Conservation (phyloP, 2,113 vertebrate species). For the Coptodon rendalli region DNA sequence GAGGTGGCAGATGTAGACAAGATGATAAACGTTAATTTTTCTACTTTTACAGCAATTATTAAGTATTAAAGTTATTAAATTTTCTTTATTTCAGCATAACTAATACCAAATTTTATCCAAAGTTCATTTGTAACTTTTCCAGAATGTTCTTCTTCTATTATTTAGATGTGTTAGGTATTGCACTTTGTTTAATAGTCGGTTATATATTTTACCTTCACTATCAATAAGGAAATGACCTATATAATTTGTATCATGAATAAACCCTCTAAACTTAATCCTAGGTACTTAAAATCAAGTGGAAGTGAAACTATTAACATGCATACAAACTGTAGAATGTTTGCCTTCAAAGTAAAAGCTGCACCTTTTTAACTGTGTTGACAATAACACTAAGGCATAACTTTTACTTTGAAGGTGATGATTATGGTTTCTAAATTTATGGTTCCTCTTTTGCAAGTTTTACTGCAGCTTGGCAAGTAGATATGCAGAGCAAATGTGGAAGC, state of each 20-base stretch:
- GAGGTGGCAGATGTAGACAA: background rate
- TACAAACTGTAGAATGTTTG: background rate
- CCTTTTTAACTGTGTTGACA: background rate
- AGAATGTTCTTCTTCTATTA: background rate
- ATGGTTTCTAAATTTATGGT: background rate
- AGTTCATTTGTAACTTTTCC: background rate
- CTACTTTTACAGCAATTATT: background rate
- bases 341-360: background rate
- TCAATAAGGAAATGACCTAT: background rate
- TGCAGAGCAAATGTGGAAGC: background rate
- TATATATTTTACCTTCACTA: background rate
- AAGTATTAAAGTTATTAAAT: background rate
- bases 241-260: background rate
- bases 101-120: background rate
- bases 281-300: background rate
- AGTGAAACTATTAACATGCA: background rate
- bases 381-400: background rate
- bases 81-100: background rate
- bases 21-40: background rate
- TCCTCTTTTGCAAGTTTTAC: background rate
- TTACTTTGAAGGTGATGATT: background rate
- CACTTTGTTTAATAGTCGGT: background rate
- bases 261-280: background rate
- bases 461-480: background rate
- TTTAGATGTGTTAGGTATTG: background rate